These are phyloP conservation scores for Nysson spinosus DNA, from an alignment of 2,888 invertebrate species.

Conservation along the genomic window DNA sequence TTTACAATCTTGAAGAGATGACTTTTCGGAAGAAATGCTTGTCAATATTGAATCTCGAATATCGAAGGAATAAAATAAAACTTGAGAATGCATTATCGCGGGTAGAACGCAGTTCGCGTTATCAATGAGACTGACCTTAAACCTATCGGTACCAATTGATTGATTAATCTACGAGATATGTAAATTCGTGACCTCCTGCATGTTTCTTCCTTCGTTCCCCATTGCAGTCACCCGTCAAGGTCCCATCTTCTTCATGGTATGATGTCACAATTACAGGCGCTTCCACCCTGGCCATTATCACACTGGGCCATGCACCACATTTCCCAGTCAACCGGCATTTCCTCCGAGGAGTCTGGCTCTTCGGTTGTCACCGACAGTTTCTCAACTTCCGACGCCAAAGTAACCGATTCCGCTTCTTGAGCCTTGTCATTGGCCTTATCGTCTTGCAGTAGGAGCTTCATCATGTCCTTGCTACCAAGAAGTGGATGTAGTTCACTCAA, in stretches of 20 bases:
- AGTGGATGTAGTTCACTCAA: too few relatives aligned
- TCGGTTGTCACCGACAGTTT: too few relatives aligned
- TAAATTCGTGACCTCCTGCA: constrained; percentile 62
- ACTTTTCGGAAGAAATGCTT: too few relatives aligned
- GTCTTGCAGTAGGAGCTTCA: too few relatives aligned
- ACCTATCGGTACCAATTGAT: constrained; percentile 23
- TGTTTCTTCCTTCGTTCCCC: constrained; percentile 7
- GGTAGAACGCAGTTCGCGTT: neutral
- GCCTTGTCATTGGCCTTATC: too few relatives aligned
- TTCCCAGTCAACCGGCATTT: constrained; percentile 77
- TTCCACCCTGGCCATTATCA: constrained; percentile 85
- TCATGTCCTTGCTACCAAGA: too few relatives aligned
- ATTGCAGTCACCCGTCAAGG: constrained; percentile 1
- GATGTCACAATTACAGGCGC: constrained; percentile 86
- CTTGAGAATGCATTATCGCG: neutral
- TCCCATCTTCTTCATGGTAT: constrained; percentile 76
- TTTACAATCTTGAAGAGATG: too few relatives aligned
- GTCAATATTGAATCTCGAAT: too few relatives aligned
- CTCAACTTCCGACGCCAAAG: too few relatives aligned
- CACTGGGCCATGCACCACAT: constrained; percentile 84
- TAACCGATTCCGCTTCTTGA: too few relatives aligned
- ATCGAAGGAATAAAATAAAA: neutral
- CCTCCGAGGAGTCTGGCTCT: neutral
- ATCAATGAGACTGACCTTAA: constrained; percentile 37
- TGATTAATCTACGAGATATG: constrained; percentile 67